Evolutionary conservation across 1,140 invertebrate species (phyloP).

Genomic region (Macrobrachium rosenbergii): DNA sequence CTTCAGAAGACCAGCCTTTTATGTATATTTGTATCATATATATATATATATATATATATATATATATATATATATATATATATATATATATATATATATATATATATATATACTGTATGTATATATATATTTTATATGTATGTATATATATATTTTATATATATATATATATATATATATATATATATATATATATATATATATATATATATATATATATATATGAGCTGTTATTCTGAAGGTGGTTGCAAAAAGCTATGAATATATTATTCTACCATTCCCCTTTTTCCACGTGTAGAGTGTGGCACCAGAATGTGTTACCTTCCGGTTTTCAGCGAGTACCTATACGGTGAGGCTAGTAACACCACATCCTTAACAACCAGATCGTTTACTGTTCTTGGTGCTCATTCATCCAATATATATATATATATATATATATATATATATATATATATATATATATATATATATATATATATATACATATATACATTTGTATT

Average conservation of each 20-base stretch:
- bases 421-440: not conserved
- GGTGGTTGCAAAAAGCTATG: too few species aligned
- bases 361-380: too few species aligned
- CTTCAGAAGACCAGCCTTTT: too few species aligned
- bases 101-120: not conserved
- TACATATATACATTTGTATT: conserved; percentile 5
- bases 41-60: conserved; percentile 25
- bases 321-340: too few species aligned
- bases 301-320: too few species aligned
- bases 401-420: not conserved
- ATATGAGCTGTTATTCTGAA: too few species aligned
- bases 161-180: conserved; percentile 36
- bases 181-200: conserved; percentile 28
- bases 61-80: conserved; percentile 25
- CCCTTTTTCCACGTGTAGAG: too few species aligned
- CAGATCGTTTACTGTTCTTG: too few species aligned
- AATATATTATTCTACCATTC: too few species aligned
- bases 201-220: conserved; percentile 1
- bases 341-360: too few species aligned
- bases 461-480: conserved; percentile 16
- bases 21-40: conserved; percentile 1
- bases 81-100: not conserved
- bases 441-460: not conserved
- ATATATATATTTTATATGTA: not conserved
- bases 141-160: conserved; percentile 15